Evolutionary conservation across 2,113 vertebrate genomes (phyloP).

Genomic region (Etheostoma cragini): DNA sequence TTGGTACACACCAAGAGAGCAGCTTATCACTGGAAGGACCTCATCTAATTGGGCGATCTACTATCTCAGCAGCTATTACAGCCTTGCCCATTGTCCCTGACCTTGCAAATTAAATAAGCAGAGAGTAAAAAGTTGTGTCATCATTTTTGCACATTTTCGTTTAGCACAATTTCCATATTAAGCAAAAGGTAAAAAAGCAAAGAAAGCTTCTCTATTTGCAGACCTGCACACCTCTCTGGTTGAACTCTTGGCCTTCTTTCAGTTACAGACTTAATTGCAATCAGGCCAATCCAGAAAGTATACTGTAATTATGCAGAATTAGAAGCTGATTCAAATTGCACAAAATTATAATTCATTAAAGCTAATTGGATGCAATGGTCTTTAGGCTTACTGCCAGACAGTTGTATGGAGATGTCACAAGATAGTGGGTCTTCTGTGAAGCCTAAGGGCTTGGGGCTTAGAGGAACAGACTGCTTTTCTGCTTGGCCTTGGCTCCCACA

Average conservation of each 20-base stretch:
- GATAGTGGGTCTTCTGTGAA: conserved; percentile 65
- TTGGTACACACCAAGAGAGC: conserved; percentile 44
- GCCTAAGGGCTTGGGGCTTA: conserved; percentile 31
- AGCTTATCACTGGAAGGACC: conserved; percentile 57
- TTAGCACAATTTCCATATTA: conserved; percentile 44
- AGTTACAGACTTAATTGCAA: conserved; percentile 60
- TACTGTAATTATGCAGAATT: conserved; percentile 75
- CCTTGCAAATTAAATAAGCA: conserved; percentile 74
- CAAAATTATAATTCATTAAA: conserved; percentile 79
- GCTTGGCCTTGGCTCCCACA: conserved; percentile 48
- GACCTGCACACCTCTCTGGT: conserved; percentile 41
- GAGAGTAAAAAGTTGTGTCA: conserved; percentile 51
- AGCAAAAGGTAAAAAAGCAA: conserved; percentile 38
- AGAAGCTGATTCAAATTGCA: conserved; percentile 75
- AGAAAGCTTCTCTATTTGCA: conserved; percentile 28
- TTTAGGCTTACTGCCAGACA: conserved; percentile 76
- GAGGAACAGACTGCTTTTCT: conserved; percentile 61
- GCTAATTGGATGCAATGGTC: conserved; percentile 71
- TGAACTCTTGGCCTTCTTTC: conserved; percentile 61
- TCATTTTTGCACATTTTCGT: conserved; percentile 31
- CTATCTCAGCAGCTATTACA: conserved; percentile 64
- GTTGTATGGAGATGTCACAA: conserved; percentile 69
- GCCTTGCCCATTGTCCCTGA: conserved; percentile 56
- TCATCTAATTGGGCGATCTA: conserved; percentile 68
- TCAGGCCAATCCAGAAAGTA: conserved; percentile 65